A percentile compares a stretch with the other conserved stretches of the same genome.
These are phyloP conservation scores for Turnix velox DNA, from an alignment of 2,113 vertebrate genomes.

Conservation along the genomic window DNA sequence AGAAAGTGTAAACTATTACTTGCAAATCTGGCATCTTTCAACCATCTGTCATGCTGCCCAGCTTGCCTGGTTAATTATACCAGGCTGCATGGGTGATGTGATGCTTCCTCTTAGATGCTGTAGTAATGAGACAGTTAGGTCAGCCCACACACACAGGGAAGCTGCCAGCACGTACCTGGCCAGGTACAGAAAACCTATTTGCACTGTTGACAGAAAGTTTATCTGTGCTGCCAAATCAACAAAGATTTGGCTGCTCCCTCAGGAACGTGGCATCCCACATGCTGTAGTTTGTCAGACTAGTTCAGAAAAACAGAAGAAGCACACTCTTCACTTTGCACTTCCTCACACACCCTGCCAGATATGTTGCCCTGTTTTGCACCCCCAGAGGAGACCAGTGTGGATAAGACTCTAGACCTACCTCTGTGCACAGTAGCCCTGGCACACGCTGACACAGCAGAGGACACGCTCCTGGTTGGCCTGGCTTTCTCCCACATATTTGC, in stretches of 20 bases:
- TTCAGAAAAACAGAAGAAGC: background rate
- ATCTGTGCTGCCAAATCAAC: background rate
- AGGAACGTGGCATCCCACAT: background rate
- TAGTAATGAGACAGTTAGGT: background rate
- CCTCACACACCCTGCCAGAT: background rate
- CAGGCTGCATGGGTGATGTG: background rate
- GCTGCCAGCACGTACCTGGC: background rate
- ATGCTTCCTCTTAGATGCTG: background rate
- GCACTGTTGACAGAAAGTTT: background rate
- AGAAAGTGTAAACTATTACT: background rate
- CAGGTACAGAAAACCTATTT: background rate
- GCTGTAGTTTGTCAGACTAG: background rate
- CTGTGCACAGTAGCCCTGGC: conserved; percentile 95
- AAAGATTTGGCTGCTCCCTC: background rate
- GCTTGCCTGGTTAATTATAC: background rate
- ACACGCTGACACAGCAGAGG: conserved; percentile 92
- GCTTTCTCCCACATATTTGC: conserved; percentile 94
- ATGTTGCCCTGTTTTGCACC: background rate
- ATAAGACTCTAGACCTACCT: conserved; percentile 74
- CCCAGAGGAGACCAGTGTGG: background rate
- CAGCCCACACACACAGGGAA: background rate
- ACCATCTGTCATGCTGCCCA: background rate
- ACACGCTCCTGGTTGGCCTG: conserved; percentile 90
- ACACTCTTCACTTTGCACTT: background rate
- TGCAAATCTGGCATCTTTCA: background rate